A percentile compares a stretch with the other conserved stretches of the same genome.
phyloP scores from a whole-genome alignment of 2,113 vertebrate genomes.

The Rallus limicola region DNA sequence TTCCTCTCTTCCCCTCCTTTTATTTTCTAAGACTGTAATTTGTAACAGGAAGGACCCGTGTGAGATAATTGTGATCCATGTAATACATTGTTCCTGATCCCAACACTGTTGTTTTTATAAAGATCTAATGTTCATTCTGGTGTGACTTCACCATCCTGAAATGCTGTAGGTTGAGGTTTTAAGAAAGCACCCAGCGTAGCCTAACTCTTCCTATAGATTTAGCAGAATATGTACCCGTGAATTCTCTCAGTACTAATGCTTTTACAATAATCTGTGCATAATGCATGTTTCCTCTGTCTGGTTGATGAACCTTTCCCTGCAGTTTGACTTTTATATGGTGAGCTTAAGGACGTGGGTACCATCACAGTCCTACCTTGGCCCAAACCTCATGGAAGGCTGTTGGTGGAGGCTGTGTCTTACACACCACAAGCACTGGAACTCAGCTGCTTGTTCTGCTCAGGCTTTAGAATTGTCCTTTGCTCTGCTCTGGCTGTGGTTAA shows the following conservation, averaged over 20 bases:
- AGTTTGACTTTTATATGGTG: neutral
- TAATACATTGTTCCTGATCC: neutral
- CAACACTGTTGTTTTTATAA: neutral
- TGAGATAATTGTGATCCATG: neutral
- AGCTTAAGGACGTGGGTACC: neutral
- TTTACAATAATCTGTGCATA: neutral
- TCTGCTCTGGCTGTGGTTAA: neutral
- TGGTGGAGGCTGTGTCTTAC: rapidly evolving
- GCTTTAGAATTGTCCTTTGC: neutral
- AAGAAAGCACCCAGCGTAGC: neutral
- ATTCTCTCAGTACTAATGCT: neutral
- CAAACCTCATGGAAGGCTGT: neutral
- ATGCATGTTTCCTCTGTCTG: neutral
- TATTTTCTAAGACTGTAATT: neutral
- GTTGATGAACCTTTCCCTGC: neutral
- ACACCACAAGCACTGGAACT: neutral
- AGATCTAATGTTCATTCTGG: neutral
- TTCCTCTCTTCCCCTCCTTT: neutral
- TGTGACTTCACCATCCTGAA: neutral
- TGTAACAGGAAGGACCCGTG: neutral
- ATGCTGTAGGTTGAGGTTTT: neutral
- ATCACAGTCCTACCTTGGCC: neutral
- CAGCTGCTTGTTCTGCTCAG: neutral
- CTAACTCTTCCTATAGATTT: neutral
- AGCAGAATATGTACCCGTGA: neutral